Percentiles rank a stretch among this genome's conserved stretches.
phyloP scores from a whole-genome alignment of 1,140 invertebrate genomes.

The Steinernema feltiae region DNA sequence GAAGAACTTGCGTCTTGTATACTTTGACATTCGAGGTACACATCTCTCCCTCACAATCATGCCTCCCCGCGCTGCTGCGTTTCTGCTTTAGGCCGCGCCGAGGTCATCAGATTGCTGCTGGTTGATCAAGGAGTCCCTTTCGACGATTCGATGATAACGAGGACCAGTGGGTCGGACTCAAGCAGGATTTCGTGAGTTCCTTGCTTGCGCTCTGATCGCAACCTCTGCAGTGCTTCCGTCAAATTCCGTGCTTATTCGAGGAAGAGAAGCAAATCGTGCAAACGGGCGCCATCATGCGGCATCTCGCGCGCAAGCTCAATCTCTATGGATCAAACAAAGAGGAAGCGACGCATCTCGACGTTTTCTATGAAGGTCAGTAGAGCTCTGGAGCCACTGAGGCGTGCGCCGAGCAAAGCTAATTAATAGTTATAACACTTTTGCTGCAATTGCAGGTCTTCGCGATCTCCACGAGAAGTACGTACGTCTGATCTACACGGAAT shows the following conservation, averaged over 20 bases:
- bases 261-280: conserved; percentile 52
- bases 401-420: no score
- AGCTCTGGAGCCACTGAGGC: no score
- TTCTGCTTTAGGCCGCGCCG: conserved; percentile 61
- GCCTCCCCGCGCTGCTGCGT: not conserved
- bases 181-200: conserved; percentile 60
- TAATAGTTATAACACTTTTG: no score
- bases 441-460: no score
- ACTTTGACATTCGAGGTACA: not conserved
- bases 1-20: not conserved
- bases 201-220: not conserved
- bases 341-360: conserved; percentile 44
- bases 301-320: conserved; percentile 56
- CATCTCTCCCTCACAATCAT: no score
- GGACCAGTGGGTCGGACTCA: conserved; percentile 62
- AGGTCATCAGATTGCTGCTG: conserved; percentile 70
- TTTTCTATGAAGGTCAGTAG: conserved; percentile 52
- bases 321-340: conserved; percentile 36
- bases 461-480: conserved; percentile 50
- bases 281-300: conserved; percentile 57
- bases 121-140: conserved; percentile 68
- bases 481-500: conserved; percentile 56
- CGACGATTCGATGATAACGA: conserved; percentile 66
- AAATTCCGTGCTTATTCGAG: conserved; percentile 51
- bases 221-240: conserved; percentile 52